Evolutionary conservation across 37 sponge, comb jelly and placozoan species (phyloP), one percentile per base, ranked within the genome.

Genomic region (Dysidea cf. avara): DNA sequence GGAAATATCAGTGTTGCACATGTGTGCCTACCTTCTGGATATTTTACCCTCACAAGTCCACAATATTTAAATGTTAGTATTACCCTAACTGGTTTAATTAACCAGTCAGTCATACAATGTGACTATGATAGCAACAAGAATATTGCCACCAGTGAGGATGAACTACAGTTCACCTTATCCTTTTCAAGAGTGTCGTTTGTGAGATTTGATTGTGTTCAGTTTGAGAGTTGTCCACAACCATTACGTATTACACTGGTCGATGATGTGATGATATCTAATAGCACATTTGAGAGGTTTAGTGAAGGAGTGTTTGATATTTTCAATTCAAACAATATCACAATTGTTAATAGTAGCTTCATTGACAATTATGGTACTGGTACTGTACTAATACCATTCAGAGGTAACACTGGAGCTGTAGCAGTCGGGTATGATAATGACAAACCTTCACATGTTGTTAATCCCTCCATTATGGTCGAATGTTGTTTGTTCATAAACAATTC

Each of bases 291-390:
- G 78, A 77, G n/a, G 71, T 87, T 87, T 43, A 49, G 65, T 33
- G 83, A 87, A 24, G 88, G 83, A 26, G 83, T 66, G 1, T 65
- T 87, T 18, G 88, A 87, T 53, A 77, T 87, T 14, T 87, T 53
- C 61, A 87, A 87, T 74, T 74, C 54, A 31, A 48, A 52, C 3
- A 18, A 64, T 6, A 56, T 77, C 51, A 17, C 43, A 4, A 52
- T 87, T 12, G 57, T 59, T 18, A 43, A 71, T 49, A 71, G 71
- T 21, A 56, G 43, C 0, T 73, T 87, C 37, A 22, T 49, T 9
- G 36, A 77, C 61, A 87, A 82, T 37, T 11, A 35, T 47, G 88
- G 83, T n/a, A 71, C 58, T 60, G 80, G 80, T 2, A 66, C 65
- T 11, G 35, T 26, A 2, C 34, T 20, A 12, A 3, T 25, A 1